Conservation (phyloP, 1,140 invertebrate genomes). For the Dinoponera quadriceps region DNA sequence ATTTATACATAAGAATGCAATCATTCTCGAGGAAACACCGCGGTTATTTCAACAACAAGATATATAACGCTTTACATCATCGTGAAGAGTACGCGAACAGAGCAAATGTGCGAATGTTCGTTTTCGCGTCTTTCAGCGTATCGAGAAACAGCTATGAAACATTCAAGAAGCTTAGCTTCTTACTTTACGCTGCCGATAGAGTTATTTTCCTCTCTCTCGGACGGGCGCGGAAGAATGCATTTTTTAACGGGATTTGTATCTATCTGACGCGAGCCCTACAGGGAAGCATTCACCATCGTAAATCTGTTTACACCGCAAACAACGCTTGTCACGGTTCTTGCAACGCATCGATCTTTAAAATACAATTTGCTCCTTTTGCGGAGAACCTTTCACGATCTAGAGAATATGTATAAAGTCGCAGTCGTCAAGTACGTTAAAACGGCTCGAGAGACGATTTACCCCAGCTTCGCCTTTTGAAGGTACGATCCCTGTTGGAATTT, state of each 20-base stretch:
- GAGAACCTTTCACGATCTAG: not conserved
- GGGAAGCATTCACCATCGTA: not conserved
- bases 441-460: not conserved
- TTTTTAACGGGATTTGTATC: constrained; percentile 39
- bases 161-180: constrained; percentile 49
- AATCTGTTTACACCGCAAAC: constrained; percentile 33
- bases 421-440: not conserved
- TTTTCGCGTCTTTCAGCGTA: constrained; percentile 28
- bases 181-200: constrained; percentile 15
- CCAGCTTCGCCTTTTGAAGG: not conserved
- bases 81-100: not conserved
- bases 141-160: constrained; percentile 49
- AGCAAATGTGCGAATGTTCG: not conserved
- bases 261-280: not conserved
- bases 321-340: not conserved
- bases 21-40: not conserved
- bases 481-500: not conserved
- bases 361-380: not conserved
- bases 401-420: not conserved
- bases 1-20: not conserved
- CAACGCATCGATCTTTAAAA: constrained; percentile 1
- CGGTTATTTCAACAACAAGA: not conserved
- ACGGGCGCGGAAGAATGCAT: constrained; percentile 11
- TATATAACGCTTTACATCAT: constrained; percentile 2
- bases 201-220: constrained; percentile 6